Conservation (phyloP, 2,113 vertebrate genomes). For the Sorex araneus region DNA sequence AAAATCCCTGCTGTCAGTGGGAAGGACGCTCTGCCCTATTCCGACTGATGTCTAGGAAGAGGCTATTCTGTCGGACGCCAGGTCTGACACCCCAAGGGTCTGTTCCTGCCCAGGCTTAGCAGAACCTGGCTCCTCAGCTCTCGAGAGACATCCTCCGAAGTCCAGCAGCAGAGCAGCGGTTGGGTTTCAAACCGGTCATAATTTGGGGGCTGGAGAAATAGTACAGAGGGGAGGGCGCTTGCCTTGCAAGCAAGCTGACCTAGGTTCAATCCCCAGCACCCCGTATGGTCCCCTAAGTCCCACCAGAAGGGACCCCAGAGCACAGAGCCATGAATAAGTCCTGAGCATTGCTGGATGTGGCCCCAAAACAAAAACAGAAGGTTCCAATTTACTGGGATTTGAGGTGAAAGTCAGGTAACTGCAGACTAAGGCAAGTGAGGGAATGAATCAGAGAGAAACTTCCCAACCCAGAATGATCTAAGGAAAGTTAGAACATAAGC, state of each 20-base stretch:
- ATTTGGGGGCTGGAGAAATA: too few relatives aligned
- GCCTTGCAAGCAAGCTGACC: too few relatives aligned
- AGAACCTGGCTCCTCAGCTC: not conserved
- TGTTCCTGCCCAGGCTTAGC: not conserved
- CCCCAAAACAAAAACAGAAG: too few relatives aligned
- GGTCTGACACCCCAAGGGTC: not conserved
- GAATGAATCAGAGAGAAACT: not conserved
- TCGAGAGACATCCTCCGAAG: not conserved
- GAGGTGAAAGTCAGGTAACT: slow-evolving; percentile 1
- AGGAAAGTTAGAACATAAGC: not conserved
- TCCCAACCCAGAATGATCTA: not conserved
- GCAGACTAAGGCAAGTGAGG: slow-evolving; percentile 20
- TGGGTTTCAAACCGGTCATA: not conserved
- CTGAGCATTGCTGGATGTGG: too few relatives aligned
- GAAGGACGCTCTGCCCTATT: not conserved
- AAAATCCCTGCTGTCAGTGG: not conserved
- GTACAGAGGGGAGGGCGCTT: too few relatives aligned
- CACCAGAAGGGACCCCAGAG: too few relatives aligned
- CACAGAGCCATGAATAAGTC: too few relatives aligned
- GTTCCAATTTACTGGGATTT: slow-evolving; percentile 15
- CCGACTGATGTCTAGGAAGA: not conserved
- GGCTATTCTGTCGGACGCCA: not conserved
- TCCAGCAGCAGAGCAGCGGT: not conserved
- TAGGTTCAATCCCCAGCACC: too few relatives aligned
- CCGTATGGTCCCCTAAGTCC: too few relatives aligned